phyloP scores from a whole-genome alignment of 2,888 invertebrate genomes.

The Drosophila helvetica region DNA sequence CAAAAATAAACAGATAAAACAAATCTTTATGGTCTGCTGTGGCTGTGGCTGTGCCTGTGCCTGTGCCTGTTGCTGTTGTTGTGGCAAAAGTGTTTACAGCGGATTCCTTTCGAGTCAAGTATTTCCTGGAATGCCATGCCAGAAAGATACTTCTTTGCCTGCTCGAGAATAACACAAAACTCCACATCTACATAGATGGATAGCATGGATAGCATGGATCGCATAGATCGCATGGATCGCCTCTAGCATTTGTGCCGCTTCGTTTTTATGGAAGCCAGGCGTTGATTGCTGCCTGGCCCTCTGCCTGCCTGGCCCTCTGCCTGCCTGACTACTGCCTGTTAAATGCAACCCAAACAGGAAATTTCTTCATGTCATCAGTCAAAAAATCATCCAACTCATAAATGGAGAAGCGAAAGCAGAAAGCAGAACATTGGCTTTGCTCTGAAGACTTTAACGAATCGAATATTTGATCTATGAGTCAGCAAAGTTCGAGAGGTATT shows the following conservation, averaged over 20 bases:
- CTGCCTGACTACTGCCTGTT: background rate
- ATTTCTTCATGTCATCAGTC: conserved; percentile 41
- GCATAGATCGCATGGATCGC: too few relatives aligned
- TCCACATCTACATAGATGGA: conserved; percentile 16
- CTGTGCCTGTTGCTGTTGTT: too few relatives aligned
- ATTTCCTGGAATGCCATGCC: conserved; percentile 62
- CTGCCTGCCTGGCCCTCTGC: conserved; percentile 3
- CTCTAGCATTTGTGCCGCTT: conserved; percentile 26
- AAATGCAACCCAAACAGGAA: conserved; percentile 38
- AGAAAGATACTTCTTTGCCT: conserved; percentile 43
- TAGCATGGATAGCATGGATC: background rate
- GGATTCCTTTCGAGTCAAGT: conserved; percentile 53
- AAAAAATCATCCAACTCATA: conserved; percentile 21
- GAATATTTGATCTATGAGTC: conserved; percentile 22
- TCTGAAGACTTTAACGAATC: conserved; percentile 4
- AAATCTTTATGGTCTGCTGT: conserved; percentile 45
- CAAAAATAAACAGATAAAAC: conserved; percentile 35
- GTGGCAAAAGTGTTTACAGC: conserved; percentile 52
- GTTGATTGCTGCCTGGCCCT: conserved; percentile 50
- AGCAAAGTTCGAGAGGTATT: background rate
- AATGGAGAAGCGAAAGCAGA: conserved; percentile 17
- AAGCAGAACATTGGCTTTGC: background rate
- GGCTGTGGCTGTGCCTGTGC: too few relatives aligned
- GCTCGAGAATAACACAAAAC: conserved; percentile 22
- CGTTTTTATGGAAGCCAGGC: conserved; percentile 28